Evolutionary conservation across 2,113 vertebrate species (phyloP), one percentile per base, ranked within the genome.

Genomic region (Heteronetta atricapilla): DNA sequence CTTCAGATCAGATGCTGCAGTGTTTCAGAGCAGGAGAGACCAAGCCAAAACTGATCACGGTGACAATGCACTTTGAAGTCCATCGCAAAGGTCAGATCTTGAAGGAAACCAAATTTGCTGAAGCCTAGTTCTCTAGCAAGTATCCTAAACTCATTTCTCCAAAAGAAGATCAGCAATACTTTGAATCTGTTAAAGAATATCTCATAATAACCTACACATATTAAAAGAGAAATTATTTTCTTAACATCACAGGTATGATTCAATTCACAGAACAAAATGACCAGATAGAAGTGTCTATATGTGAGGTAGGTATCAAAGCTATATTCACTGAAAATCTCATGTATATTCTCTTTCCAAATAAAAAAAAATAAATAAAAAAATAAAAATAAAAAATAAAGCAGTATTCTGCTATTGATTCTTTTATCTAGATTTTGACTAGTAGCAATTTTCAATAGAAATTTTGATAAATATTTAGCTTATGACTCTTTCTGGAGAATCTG

Each of bases 21-120:
- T 38, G 16, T 29, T 40, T 74, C 52, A 38, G n/a, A 46, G 25
- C 1, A 56, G 46, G 9, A 22, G 9, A 82, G 18, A n/a, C 7
- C 31, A 86, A 26, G 20, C 4, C 34, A 46, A 23, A 0, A 0
- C 28, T 34, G 40, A n/a, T 21, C 8, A 7, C 5, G 46, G 29
- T 78, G 73, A 88, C 52, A 81, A 60, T 34, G 21, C n/a, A 75
- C 3, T 63, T 90, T n/a, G 55, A 29, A 74, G 21, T 34, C n/a
- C 26, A 9, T 63, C 70, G 40, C 25, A 83, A 56, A 67, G 33
- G 26, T 60, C 12, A 1, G 17, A 8, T 23, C 22, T 60, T 72
- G 38, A 81, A 68, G 29, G 34, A 12, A 6, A 88, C 8, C 6
- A 48, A 31, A 38, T 68, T 14, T 72, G 1, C 33, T 34, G 11